phyloP scores from a whole-genome alignment of 2,797 vertebrate genomes.

The Scarus forsteni region DNA sequence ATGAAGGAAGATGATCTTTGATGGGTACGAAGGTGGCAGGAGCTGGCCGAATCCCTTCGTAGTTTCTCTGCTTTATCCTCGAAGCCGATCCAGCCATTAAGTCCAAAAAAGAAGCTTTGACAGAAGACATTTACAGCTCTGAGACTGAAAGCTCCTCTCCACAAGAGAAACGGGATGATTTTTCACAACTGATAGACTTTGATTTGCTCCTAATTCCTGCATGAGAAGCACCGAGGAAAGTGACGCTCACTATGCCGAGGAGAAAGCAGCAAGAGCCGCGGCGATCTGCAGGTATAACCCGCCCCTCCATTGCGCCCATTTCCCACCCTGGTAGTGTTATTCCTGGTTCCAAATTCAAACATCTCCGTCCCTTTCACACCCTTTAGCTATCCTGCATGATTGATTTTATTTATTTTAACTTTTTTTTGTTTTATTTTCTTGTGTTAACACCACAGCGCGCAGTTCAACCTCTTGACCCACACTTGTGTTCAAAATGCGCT shows the following conservation, averaged over 20 bases:
- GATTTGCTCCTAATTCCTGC: slow-evolving; percentile 82
- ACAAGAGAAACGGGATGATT: slow-evolving; percentile 75
- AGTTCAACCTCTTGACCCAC: slow-evolving; percentile 42
- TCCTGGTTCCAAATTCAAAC: slow-evolving; percentile 28
- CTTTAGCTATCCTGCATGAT: slow-evolving; percentile 43
- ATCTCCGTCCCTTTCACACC: neutral
- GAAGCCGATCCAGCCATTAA: slow-evolving; percentile 53
- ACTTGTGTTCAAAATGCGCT: slow-evolving; percentile 44
- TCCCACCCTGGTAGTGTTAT: slow-evolving; percentile 35
- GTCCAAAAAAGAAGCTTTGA: slow-evolving; percentile 55
- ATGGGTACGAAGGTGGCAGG: slow-evolving; percentile 76
- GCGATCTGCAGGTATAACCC: slow-evolving; percentile 94
- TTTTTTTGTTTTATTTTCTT: slow-evolving; percentile 24
- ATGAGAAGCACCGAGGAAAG: slow-evolving; percentile 92
- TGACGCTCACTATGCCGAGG: slow-evolving; percentile 93
- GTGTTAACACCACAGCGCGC: slow-evolving; percentile 35
- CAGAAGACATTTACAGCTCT: slow-evolving; percentile 61
- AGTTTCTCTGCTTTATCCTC: slow-evolving; percentile 50
- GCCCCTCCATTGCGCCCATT: slow-evolving; percentile 46
- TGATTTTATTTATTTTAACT: slow-evolving; percentile 39
- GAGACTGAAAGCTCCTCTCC: slow-evolving; percentile 35
- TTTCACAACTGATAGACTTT: slow-evolving; percentile 77
- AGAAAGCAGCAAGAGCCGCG: slow-evolving; percentile 98
- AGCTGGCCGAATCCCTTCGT: slow-evolving; percentile 69
- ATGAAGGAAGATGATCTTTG: slow-evolving; percentile 82